phyloP scores from a whole-genome alignment of 1,140 invertebrate genomes.

The Tetragonula clypearis region DNA sequence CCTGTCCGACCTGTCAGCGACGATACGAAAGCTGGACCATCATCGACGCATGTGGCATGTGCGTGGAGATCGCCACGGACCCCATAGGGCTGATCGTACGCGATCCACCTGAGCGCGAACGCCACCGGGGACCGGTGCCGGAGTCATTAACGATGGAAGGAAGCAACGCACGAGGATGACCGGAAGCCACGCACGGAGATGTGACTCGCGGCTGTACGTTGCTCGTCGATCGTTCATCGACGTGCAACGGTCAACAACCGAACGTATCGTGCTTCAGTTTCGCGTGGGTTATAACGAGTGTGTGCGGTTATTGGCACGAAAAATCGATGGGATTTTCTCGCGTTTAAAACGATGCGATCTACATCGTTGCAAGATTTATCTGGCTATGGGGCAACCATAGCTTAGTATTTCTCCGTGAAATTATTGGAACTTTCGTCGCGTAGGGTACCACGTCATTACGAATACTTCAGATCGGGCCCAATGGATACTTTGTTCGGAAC shows the following conservation, averaged over 20 bases:
- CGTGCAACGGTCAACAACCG: slow-evolving; percentile 66
- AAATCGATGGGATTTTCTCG: not conserved
- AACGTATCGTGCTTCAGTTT: slow-evolving; percentile 15
- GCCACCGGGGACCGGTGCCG: slow-evolving; percentile 40
- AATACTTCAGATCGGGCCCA: too few species aligned
- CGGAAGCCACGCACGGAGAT: slow-evolving; percentile 79
- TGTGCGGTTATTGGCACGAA: not conserved
- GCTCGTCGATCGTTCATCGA: slow-evolving; percentile 42
- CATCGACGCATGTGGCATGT: not conserved
- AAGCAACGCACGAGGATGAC: slow-evolving; percentile 70
- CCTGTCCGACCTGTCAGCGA: slow-evolving; percentile 15
- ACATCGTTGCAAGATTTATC: not conserved
- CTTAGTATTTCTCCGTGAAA: not conserved
- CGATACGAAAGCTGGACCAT: slow-evolving; percentile 28
- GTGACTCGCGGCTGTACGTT: slow-evolving; percentile 67
- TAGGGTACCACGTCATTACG: too few species aligned
- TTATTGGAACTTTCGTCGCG: not conserved
- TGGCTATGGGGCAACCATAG: not conserved
- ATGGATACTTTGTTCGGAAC: too few species aligned
- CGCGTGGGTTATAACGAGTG: not conserved
- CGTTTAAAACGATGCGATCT: not conserved
- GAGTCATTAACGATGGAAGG: slow-evolving; percentile 76
- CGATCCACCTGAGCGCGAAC: slow-evolving; percentile 56
- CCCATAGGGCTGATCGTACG: slow-evolving; percentile 23
- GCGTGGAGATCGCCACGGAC: not conserved